A percentile compares a stretch with the other conserved stretches of the same genome.
phyloP scores from a whole-genome alignment of 2,113 vertebrate genomes.

The Peromyscus californicus region DNA sequence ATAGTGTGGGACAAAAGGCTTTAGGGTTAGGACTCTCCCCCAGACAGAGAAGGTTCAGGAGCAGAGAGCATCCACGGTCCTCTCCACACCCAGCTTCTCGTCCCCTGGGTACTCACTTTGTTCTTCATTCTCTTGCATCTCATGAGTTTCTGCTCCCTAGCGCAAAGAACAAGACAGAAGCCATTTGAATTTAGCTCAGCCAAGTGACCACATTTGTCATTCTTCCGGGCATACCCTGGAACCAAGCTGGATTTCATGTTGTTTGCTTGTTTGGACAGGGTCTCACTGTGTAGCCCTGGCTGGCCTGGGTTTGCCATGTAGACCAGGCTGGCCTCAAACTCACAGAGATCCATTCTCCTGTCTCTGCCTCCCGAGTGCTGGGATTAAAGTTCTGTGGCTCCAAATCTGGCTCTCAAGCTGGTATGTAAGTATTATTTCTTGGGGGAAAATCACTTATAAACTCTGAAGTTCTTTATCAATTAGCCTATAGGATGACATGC shows the following conservation, averaged over 20 bases:
- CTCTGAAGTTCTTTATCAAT: slow-evolving; percentile 62
- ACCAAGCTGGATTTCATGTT: background rate
- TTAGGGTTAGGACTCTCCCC: background rate
- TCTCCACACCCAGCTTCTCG: background rate
- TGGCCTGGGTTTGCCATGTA: background rate
- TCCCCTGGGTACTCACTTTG: background rate
- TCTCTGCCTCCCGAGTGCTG: background rate
- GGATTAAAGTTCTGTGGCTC: background rate
- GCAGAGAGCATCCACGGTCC: background rate
- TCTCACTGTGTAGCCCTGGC: background rate
- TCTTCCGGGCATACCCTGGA: background rate
- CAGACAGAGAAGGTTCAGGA: background rate
- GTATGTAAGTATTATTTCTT: slow-evolving; percentile 61
- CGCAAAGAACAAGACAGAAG: background rate
- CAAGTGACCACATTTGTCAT: slow-evolving; percentile 38
- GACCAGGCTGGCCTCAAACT: background rate
- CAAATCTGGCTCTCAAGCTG: background rate
- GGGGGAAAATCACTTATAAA: slow-evolving; percentile 44
- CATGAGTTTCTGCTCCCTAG: background rate
- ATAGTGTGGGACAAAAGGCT: no score
- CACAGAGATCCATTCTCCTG: background rate
- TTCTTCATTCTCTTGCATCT: background rate
- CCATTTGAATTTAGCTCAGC: slow-evolving; percentile 15
- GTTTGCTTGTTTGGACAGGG: background rate
- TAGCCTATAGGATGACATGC: slow-evolving; percentile 66